These are phyloP conservation scores for Boulengeromyrus knoepffleri DNA, from an alignment of 2,113 vertebrate genomes.

Conservation along the genomic window DNA sequence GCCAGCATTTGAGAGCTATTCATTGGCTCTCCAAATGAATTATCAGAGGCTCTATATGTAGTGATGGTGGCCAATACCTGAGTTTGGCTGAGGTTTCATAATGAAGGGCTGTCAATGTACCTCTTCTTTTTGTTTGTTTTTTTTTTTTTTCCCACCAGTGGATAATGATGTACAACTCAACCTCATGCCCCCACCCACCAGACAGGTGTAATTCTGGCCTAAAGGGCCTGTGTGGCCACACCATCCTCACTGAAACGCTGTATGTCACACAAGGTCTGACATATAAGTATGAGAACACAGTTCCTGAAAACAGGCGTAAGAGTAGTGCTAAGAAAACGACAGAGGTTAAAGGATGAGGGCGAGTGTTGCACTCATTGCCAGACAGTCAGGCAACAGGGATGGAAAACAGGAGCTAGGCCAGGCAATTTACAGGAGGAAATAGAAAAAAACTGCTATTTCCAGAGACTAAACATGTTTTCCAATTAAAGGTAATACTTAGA, in stretches of 20 bases:
- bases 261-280: neutral
- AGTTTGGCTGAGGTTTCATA: neutral
- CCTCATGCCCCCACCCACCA: neutral
- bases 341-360: neutral
- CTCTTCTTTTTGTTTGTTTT: neutral
- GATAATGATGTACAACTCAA: neutral
- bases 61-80: neutral
- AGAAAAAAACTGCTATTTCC: neutral
- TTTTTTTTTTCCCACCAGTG: too few relatives aligned
- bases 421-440: neutral
- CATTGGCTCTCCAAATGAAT: conserved; percentile 12
- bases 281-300: neutral
- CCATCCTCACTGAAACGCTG: neutral
- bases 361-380: neutral
- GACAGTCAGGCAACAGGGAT: neutral
- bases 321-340: neutral
- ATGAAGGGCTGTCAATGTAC: neutral
- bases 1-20: conserved; percentile 8
- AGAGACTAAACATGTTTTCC: neutral
- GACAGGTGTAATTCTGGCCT: neutral
- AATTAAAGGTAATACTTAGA: neutral
- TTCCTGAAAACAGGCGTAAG: neutral
- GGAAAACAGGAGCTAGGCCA: neutral
- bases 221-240: neutral
- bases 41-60: conserved; percentile 1